Conservation (phyloP, 2,113 vertebrate genomes). For the Etheostoma cragini region DNA sequence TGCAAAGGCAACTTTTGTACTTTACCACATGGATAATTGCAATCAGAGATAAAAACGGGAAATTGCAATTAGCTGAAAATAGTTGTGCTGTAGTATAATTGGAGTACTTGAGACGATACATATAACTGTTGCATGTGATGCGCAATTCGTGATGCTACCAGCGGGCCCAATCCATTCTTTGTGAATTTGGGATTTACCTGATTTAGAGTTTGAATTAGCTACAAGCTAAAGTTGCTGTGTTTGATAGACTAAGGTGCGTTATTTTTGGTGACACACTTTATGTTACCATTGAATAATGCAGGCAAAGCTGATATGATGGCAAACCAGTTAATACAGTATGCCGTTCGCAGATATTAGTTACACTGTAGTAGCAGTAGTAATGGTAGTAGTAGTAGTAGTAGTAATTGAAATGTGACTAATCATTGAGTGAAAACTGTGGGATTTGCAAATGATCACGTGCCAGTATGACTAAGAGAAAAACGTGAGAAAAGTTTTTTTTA, state of each 20-base stretch:
- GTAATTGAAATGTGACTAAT: conserved; percentile 37
- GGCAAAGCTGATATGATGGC: background rate
- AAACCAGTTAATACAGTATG: background rate
- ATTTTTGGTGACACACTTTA: conserved; percentile 9
- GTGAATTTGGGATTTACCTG: conserved; percentile 16
- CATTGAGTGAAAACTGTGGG: conserved; percentile 38
- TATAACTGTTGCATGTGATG: background rate
- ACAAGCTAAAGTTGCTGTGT: conserved; percentile 3
- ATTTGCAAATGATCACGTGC: conserved; percentile 39
- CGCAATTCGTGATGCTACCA: background rate
- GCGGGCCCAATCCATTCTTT: background rate
- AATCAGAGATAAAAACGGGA: too few species aligned
- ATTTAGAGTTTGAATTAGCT: conserved; percentile 23
- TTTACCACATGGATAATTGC: too few species aligned
- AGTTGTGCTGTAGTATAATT: too few species aligned
- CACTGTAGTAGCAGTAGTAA: background rate
- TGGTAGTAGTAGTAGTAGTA: background rate
- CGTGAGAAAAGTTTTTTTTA: conserved; percentile 34
- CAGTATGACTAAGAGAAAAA: conserved; percentile 29
- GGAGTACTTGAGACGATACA: background rate
- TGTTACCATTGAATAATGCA: conserved; percentile 8
- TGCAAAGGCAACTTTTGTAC: too few species aligned
- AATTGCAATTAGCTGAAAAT: too few species aligned
- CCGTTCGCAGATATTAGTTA: background rate
- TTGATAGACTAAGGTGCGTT: background rate